Conservation (phyloP, 2,888 invertebrate species). For the Archips crataeganus region DNA sequence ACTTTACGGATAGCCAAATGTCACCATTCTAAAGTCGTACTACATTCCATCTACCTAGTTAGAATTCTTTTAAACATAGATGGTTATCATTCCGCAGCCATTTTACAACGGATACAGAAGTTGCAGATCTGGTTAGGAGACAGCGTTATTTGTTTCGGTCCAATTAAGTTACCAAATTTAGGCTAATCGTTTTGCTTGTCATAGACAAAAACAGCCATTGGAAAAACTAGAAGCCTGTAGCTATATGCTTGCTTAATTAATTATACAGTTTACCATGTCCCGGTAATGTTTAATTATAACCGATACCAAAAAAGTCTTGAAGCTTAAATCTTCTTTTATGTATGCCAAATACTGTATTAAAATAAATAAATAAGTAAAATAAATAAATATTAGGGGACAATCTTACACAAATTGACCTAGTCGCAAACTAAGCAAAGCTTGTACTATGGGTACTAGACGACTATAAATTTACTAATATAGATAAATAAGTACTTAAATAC, state of each 20-base stretch:
- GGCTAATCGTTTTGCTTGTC: conserved; percentile 34
- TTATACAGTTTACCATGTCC: background rate
- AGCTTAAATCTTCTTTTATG: background rate
- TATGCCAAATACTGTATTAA: background rate
- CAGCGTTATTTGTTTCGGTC: conserved; percentile 32
- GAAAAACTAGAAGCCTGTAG: conserved; percentile 11
- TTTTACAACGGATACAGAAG: conserved; percentile 27
- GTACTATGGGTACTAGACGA: too few relatives aligned
- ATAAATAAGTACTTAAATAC: too few relatives aligned
- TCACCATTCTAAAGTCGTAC: background rate
- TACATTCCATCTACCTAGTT: background rate
- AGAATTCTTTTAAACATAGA: conserved; percentile 16
- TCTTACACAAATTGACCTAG: too few relatives aligned
- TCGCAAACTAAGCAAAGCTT: too few relatives aligned
- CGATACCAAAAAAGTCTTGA: background rate
- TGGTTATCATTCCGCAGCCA: conserved; percentile 26
- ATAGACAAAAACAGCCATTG: conserved; percentile 16
- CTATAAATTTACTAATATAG: too few relatives aligned
- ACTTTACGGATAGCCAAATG: background rate
- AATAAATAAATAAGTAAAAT: too few relatives aligned
- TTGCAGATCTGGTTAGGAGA: conserved; percentile 19
- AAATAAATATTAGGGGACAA: too few relatives aligned
- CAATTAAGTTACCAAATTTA: conserved; percentile 26
- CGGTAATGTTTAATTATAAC: background rate
- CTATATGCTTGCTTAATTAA: conserved; percentile 14